phyloP scores from a whole-genome alignment of 2,113 vertebrate species.

The Dipodomys stephensi region DNA sequence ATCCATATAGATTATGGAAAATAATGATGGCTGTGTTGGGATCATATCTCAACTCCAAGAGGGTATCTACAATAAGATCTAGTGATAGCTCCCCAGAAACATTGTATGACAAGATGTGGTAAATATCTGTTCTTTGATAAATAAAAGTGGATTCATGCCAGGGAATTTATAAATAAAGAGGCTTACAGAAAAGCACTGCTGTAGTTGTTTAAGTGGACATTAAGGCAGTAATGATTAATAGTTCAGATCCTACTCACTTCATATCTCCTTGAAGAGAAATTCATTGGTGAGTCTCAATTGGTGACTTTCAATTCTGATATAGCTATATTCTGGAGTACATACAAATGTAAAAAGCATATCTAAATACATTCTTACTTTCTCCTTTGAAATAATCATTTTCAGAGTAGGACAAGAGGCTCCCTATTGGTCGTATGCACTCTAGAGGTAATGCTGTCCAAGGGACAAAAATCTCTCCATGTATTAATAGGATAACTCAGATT shows the following conservation, averaged over 20 bases:
- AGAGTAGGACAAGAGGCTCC: not conserved
- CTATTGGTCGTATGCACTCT: not conserved
- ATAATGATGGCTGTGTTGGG: not conserved
- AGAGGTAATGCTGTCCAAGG: not conserved
- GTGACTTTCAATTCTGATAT: not conserved
- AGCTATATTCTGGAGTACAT: not conserved
- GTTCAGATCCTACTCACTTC: accelerated
- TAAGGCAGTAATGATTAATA: not conserved
- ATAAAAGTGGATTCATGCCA: not conserved
- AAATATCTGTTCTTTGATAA: not conserved
- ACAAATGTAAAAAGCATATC: not conserved
- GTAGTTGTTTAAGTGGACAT: not conserved
- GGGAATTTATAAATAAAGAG: not conserved
- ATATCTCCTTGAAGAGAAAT: not conserved
- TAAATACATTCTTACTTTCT: not conserved
- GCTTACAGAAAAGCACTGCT: not conserved
- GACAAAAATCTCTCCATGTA: not conserved
- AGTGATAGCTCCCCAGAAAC: not conserved
- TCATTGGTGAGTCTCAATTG: not conserved
- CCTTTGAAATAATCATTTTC: not conserved
- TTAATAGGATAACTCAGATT: not conserved
- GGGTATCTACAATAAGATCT: not conserved
- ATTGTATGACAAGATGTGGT: not conserved
- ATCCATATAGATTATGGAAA: not conserved
- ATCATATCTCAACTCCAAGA: not conserved